Evolutionary conservation across 2,797 vertebrate species (phyloP), one percentile per base, ranked within the genome.

Genomic region (Caiman crocodilus): DNA sequence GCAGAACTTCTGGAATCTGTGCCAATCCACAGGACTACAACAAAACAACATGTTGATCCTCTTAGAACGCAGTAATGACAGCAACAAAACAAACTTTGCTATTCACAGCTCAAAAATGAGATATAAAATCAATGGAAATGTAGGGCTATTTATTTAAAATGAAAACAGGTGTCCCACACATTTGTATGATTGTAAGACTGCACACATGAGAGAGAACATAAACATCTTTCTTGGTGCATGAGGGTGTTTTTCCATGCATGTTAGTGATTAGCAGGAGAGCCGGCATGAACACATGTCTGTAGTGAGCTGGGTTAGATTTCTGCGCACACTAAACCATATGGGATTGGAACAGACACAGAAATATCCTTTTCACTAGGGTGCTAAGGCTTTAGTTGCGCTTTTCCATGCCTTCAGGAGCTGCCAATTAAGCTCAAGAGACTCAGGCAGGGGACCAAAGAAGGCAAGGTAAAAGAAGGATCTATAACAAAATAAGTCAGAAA

Each of bases 281-380:
- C 84, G 85, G 90, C 69, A 91, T 96, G 94, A 96, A 96, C 91
- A 96, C 96, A 94, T 95, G 94, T 96, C 95, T 97, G 94, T 89
- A 55, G 87, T 63, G 92, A 96, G 89, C 4, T 75, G 89, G 76
- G 92, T 90, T 78, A 85, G 89, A 85, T 32, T 50, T 58, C 86
- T 84, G 87, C 56, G 11, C 85, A 71, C 76, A 2, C 80, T 20
- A 64, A 77, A 78, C 59, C 93, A 93, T 76, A 55, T 5, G 85
- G 63, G 60, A 88, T 91, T 92, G 92, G 18, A 20, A 83, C 85
- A 61, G 60, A 85, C 89, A 76, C 81, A 56, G 28, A 4, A 1
- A 2, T 81, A 83, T 21, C 89, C 94, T 73, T 42, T 42, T 42
- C 42, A 11, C 77, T 4, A 2, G 86, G 82, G 21, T 3, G 32